A percentile compares a stretch with the other conserved stretches of the same genome.
Conservation (phyloP, 1,140 invertebrate species). For the Tachypleus tridentatus region DNA sequence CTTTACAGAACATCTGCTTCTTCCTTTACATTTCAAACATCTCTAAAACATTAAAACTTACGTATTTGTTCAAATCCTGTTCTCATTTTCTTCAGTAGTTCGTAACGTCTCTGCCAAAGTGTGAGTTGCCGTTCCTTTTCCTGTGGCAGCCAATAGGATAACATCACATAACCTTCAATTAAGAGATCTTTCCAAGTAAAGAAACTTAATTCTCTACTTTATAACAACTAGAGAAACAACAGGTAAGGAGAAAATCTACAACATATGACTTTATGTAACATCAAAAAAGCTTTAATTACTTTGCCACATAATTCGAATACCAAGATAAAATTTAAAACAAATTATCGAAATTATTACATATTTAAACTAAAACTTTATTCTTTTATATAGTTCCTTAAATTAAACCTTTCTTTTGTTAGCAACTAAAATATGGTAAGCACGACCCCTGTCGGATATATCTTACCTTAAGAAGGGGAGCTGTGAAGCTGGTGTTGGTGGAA, state of each 20-base stretch:
- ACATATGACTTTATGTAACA: not conserved
- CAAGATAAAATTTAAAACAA: not conserved
- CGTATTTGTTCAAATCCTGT: constrained; percentile 52
- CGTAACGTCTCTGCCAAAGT: constrained; percentile 71
- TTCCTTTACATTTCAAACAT: not conserved
- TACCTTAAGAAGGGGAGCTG: constrained; percentile 13
- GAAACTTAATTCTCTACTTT: not conserved
- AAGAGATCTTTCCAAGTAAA: not conserved
- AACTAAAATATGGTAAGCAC: not conserved
- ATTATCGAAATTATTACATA: not conserved
- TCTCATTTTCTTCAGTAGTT: constrained; percentile 61
- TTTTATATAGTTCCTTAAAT: not conserved
- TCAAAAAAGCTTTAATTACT: no score
- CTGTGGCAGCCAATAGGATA: constrained; percentile 27
- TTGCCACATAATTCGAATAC: no score
- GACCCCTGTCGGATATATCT: not conserved
- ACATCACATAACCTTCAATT: not conserved
- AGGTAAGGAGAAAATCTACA: not conserved
- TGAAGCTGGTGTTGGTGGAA: constrained; percentile 12
- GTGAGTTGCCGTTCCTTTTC: constrained; percentile 65
- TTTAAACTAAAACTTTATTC: not conserved
- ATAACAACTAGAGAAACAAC: not conserved
- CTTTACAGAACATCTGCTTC: no score
- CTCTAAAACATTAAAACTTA: constrained; percentile 40
- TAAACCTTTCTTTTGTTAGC: not conserved